Evolutionary conservation across 1,140 invertebrate genomes (phyloP).

Genomic region (Drosophila guanche): DNA sequence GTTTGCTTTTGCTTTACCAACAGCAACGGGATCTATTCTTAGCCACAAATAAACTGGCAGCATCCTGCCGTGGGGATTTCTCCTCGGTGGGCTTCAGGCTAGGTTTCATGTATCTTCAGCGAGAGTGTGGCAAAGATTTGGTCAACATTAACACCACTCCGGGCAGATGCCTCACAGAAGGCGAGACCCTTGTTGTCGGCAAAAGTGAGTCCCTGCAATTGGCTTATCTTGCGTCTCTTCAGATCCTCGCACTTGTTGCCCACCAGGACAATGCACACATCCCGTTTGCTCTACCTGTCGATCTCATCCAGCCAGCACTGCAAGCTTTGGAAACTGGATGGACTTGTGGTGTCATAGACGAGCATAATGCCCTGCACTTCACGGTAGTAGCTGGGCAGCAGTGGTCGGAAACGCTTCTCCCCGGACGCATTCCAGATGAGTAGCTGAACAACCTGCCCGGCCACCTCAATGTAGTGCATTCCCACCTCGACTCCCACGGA

Average conservation of each 20-base stretch:
- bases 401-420: slow-evolving; percentile 39
- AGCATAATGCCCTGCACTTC: slow-evolving; percentile 39
- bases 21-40: too few species aligned
- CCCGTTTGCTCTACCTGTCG: neutral
- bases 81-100: too few species aligned
- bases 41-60: too few species aligned
- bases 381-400: slow-evolving; percentile 28
- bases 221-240: slow-evolving; percentile 23
- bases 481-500: slow-evolving; percentile 45
- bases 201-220: slow-evolving; percentile 3
- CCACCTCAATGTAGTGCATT: slow-evolving; percentile 20
- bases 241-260: slow-evolving; percentile 51
- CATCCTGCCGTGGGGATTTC: too few species aligned
- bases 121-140: slow-evolving; percentile 27
- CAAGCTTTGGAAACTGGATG: slow-evolving; percentile 8
- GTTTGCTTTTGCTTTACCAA: too few species aligned
- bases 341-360: slow-evolving; percentile 43
- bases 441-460: slow-evolving; percentile 16
- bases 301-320: slow-evolving; percentile 45
- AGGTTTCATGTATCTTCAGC: slow-evolving; percentile 4
- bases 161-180: slow-evolving; percentile 46
- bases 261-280: slow-evolving; percentile 27
- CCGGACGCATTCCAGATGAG: slow-evolving; percentile 55
- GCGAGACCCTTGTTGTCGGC: slow-evolving; percentile 3
- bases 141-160: slow-evolving; percentile 41